Percentiles rank a stretch among this genome's conserved stretches.
Conservation (phyloP, 92 coral and sea anemone genomes). For the Phymanthus crucifer region DNA sequence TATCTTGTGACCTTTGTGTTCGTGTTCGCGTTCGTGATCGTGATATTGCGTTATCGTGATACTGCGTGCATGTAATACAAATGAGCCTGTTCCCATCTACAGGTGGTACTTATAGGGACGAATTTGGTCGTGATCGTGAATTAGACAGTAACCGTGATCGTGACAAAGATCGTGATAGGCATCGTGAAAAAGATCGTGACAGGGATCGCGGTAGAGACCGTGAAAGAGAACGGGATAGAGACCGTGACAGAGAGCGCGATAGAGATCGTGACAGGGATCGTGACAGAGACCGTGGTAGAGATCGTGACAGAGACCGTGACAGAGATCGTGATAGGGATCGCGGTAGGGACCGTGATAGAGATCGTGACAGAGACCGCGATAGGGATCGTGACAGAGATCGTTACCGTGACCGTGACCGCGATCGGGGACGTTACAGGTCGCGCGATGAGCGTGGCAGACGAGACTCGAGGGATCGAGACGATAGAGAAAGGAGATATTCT, state of each 20-base stretch:
- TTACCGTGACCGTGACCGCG: conserved; percentile 38
- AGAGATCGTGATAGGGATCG: conserved; percentile 49
- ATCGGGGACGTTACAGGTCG: conserved; percentile 34
- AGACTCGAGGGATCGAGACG: conserved; percentile 19
- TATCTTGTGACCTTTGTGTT: too few relatives aligned
- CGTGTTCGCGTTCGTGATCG: too few relatives aligned
- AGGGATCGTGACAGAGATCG: conserved; percentile 56
- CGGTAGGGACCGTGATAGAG: conserved; percentile 52
- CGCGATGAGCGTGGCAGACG: conserved; percentile 26
- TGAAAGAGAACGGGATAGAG: neutral
- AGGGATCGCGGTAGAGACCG: conserved; percentile 14
- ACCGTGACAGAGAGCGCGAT: conserved; percentile 6
- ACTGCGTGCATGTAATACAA: too few relatives aligned
- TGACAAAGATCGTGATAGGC: neutral
- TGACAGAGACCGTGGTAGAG: neutral
- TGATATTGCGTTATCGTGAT: too few relatives aligned
- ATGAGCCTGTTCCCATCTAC: neutral
- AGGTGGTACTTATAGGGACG: conserved; percentile 24
- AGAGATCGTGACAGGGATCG: conserved; percentile 15
- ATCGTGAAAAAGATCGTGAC: conserved; percentile 14
- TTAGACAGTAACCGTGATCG: conserved; percentile 4
- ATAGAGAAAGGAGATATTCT: conserved; percentile 25
- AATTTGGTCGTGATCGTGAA: conserved; percentile 37
- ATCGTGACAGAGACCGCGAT: conserved; percentile 50
- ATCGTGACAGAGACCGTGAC: conserved; percentile 24